These are phyloP conservation scores for Tragelaphus strepsiceros DNA, from an alignment of 2,113 vertebrate genomes.

Conservation along the genomic window DNA sequence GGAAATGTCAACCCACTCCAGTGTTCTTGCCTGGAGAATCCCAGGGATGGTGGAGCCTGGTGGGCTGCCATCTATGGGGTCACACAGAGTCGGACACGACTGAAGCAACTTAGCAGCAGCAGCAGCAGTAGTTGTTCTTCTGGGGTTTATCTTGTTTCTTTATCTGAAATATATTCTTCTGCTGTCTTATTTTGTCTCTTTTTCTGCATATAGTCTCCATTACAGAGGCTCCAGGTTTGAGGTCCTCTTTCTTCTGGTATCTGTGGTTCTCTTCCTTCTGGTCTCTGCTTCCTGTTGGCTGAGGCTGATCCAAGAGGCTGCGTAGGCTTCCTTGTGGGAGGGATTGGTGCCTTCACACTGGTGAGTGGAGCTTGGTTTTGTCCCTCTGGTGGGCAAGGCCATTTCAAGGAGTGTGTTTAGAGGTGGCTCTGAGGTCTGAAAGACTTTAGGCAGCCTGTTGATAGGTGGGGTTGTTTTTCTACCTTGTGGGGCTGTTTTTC, in stretches of 20 bases:
- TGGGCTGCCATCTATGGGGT: too few relatives aligned
- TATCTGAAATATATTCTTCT: neutral
- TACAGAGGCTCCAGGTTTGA: neutral
- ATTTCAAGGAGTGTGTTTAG: neutral
- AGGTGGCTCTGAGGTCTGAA: neutral
- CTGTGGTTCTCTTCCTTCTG: neutral
- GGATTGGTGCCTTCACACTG: neutral
- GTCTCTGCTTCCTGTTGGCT: neutral
- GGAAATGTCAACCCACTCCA: too few relatives aligned
- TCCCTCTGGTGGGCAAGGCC: neutral
- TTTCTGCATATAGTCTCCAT: neutral
- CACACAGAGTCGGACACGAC: too few relatives aligned
- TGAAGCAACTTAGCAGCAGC: too few relatives aligned
- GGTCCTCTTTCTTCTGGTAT: neutral
- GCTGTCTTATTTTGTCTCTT: neutral
- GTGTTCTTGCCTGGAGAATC: too few relatives aligned
- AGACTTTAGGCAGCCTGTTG: neutral
- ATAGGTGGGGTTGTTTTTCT: neutral
- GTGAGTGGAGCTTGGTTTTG: neutral
- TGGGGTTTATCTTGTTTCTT: neutral
- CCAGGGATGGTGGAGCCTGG: too few relatives aligned
- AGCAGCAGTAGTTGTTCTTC: neutral
- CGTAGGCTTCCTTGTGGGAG: neutral
- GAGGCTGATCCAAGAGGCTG: neutral
- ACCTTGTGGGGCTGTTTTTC: neutral